Conservation (phyloP, 1,140 invertebrate genomes). For the Meteorus sp. region DNA sequence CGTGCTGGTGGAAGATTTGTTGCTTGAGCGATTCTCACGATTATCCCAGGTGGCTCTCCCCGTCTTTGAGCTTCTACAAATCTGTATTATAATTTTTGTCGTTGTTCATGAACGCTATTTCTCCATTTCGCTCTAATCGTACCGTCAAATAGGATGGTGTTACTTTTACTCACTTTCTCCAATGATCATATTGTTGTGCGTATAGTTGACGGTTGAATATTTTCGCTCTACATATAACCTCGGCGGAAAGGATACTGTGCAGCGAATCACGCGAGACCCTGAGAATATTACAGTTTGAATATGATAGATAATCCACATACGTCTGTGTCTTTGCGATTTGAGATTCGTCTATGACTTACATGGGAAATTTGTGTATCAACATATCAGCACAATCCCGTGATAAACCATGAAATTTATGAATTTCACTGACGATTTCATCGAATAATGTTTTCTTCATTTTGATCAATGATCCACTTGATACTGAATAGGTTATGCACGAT, state of each 20-base stretch:
- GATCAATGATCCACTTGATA: not conserved
- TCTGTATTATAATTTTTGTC: too few relatives aligned
- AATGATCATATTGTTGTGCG: constrained; percentile 8
- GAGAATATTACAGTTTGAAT: not conserved
- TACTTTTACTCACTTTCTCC: not conserved
- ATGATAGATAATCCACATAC: too few relatives aligned
- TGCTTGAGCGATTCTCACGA: constrained; percentile 63
- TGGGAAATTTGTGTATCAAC: constrained; percentile 45
- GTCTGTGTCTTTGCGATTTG: too few relatives aligned
- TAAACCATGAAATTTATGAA: constrained; percentile 42
- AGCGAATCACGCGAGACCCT: constrained; percentile 4
- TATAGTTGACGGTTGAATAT: constrained; percentile 8
- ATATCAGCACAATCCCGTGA: constrained; percentile 49
- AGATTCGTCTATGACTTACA: constrained; percentile 36
- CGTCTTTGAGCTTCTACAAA: constrained; percentile 32
- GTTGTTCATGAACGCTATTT: too few relatives aligned
- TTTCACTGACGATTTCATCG: constrained; percentile 37
- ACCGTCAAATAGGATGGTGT: constrained; percentile 32
- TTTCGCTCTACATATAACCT: constrained; percentile 12
- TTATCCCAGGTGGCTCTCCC: constrained; percentile 56
- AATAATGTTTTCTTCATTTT: constrained; percentile 39
- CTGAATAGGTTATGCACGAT: not conserved
- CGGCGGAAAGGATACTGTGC: constrained; percentile 23
- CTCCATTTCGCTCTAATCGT: too few relatives aligned
- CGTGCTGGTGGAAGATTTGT: constrained; percentile 65